A percentile compares a stretch with the other conserved stretches of the same genome.
These are phyloP conservation scores for Bradypodion pumilum DNA, from an alignment of 2,797 vertebrate species.

Conservation along the genomic window DNA sequence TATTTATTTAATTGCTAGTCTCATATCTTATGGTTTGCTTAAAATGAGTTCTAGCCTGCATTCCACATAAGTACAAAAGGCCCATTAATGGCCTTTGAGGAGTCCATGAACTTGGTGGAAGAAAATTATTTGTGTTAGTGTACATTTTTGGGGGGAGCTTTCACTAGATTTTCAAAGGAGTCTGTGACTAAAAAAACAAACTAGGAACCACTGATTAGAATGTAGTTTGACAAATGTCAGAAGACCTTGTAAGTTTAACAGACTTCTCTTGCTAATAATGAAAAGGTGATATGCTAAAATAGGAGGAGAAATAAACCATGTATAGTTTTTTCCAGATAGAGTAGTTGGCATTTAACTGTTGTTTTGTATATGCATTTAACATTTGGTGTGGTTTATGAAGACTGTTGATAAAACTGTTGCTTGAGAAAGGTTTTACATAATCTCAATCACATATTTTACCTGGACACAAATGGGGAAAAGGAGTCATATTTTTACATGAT, in stretches of 20 bases:
- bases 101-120: too few species aligned
- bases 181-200: too few species aligned
- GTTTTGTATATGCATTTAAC: neutral
- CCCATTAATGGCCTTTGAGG: too few species aligned
- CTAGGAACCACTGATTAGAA: too few species aligned
- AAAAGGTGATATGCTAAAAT: neutral
- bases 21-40: too few species aligned
- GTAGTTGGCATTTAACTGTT: neutral
- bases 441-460: neutral
- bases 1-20: too few species aligned
- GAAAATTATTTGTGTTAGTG: too few species aligned
- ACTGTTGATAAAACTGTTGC: fast-evolving
- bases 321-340: neutral
- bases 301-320: neutral
- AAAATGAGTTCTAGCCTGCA: too few species aligned
- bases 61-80: too few species aligned
- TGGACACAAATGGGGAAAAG: neutral
- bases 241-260: neutral
- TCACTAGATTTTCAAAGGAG: too few species aligned
- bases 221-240: neutral
- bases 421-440: constrained; percentile 1
- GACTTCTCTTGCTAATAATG: neutral
- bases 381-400: constrained; percentile 8
- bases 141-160: too few species aligned
- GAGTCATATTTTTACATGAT: neutral